Base-by-base conservation (phyloP, 2,113 vertebrate genomes). In the Cromileptes altivelis region DNA sequence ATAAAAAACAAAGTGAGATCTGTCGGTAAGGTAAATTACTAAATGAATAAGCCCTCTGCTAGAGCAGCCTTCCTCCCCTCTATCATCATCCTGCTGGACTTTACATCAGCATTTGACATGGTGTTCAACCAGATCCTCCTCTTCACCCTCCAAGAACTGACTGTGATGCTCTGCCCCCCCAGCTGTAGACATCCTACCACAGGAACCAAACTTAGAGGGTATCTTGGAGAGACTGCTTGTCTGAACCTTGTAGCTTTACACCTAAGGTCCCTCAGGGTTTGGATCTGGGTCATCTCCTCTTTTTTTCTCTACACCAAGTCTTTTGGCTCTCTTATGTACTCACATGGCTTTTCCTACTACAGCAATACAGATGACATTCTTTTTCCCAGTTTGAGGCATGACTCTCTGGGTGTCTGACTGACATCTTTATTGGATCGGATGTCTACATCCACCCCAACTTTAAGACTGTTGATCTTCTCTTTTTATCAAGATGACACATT, bases 241-340 rank as follows among this genome's bases (percentile, higher is more conserved):
- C 49, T 71, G 4, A 47, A 25, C n/a, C 11, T 45, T 45, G 70
- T 58, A 19, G n/a, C n/a, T 7, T 56, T 30, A 45, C 14, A 23
- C n/a, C 21, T 71, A n/a, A n/a, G 53, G 27, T 70, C 18, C 49
- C 52, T 70, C 30, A 40, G 21, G 68, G 30, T 55, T 70, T 9
- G 4, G 3, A 15, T 56, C 50, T 23, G 19, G 53, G 70, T 17
- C 33, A n/a, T 14, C 8, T 56, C n/a, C 17, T 13, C 17, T 60
- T 27, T 56, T 19, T 30, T 13, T 25, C 17, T 25, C 9, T 8
- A 72, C 69, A 33, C 12, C 62, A 64, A 13, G 62, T 40, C 25
- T 40, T 21, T 71, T 70, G 14, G 13, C 68, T 55, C 13, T 21
- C 4, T 40, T 15, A 56, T 23, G 2, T 4, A 21, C 33, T 63